These are phyloP conservation scores for Oncorhynchus kisutch DNA, from an alignment of 2,113 vertebrate genomes.

Conservation along the genomic window DNA sequence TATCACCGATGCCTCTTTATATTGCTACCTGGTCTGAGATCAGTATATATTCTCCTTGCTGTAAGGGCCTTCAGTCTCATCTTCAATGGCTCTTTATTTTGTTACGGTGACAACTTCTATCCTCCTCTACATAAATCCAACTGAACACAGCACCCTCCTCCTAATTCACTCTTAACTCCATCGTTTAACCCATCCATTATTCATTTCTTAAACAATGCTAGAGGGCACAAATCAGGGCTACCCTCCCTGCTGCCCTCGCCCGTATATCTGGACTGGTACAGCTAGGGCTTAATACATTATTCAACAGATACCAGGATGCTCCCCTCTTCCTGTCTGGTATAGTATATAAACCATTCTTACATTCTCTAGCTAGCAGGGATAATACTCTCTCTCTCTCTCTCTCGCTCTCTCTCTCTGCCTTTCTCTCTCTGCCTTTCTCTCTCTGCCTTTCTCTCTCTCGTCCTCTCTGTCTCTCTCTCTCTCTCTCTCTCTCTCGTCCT, in stretches of 20 bases:
- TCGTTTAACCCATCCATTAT: slow-evolving; percentile 71
- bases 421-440: slow-evolving; percentile 15
- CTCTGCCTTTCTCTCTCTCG: slow-evolving; percentile 22
- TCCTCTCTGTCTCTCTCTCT: too few species aligned
- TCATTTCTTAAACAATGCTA: slow-evolving; percentile 65
- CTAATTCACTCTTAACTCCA: slow-evolving; percentile 68
- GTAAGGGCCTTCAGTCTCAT: neutral
- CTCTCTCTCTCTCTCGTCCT: too few species aligned
- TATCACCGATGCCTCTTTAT: too few species aligned
- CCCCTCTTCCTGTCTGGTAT: slow-evolving; percentile 39
- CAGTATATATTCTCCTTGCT: too few species aligned
- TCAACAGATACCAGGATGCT: slow-evolving; percentile 62
- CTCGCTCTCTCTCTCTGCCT: neutral
- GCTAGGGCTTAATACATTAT: slow-evolving; percentile 64
- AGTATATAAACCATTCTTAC: neutral
- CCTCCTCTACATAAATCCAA: slow-evolving; percentile 43
- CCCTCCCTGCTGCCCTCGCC: slow-evolving; percentile 46
- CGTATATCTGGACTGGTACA: slow-evolving; percentile 62
- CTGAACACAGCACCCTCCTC: slow-evolving; percentile 28
- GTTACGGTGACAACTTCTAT: neutral
- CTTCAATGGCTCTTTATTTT: too few species aligned
- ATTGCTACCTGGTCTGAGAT: too few species aligned
- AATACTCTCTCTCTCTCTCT: slow-evolving; percentile 11
- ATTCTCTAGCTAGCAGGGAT: slow-evolving; percentile 35
- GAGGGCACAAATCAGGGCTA: slow-evolving; percentile 61